Conservation (phyloP, 2,113 vertebrate species). For the Gymnarchus niloticus region DNA sequence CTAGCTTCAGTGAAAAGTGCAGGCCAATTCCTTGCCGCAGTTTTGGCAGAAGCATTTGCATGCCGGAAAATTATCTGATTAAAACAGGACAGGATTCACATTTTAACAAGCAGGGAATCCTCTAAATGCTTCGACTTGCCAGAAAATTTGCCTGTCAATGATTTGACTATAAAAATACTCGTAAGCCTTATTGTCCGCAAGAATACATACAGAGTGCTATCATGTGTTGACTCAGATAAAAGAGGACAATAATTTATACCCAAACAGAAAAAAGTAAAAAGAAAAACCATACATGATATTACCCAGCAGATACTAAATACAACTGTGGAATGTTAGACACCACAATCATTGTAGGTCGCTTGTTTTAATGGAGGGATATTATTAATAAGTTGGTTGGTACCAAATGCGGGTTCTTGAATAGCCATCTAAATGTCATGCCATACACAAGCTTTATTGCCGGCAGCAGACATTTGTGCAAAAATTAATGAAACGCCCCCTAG, state of each 20-base stretch:
- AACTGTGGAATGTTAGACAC: not conserved
- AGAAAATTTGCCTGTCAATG: not conserved
- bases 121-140: too few species aligned
- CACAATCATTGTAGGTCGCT: not conserved
- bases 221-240: not conserved
- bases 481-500: constrained; percentile 30
- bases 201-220: not conserved
- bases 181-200: not conserved
- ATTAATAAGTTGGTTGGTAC: constrained; percentile 7
- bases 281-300: not conserved
- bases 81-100: not conserved
- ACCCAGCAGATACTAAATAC: not conserved
- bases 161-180: not conserved
- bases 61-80: not conserved
- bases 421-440: constrained; percentile 23
- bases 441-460: constrained; percentile 19
- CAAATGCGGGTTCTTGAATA: constrained; percentile 14
- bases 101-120: not conserved
- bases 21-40: not conserved
- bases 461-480: constrained; percentile 27
- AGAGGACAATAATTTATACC: not conserved
- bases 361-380: constrained; percentile 3
- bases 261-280: not conserved
- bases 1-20: constrained; percentile 15
- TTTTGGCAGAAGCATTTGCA: not conserved